phyloP scores from a whole-genome alignment of 2,797 vertebrate genomes.

The Alcedo quadribrachys region DNA sequence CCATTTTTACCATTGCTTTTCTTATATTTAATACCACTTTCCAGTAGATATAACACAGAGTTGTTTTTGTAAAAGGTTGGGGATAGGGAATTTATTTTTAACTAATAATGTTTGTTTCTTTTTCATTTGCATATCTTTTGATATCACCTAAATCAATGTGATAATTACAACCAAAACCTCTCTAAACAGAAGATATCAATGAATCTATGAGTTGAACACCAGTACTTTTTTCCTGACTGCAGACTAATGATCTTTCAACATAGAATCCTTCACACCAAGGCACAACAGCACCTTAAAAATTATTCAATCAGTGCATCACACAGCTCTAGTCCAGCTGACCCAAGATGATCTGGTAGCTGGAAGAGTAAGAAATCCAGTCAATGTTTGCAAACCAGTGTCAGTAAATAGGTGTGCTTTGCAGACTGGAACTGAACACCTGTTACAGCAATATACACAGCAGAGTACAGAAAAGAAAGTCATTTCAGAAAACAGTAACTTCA shows the following conservation, averaged over 20 bases:
- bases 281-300: not conserved
- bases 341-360: not conserved
- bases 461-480: not conserved
- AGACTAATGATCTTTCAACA: not conserved
- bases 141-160: not conserved
- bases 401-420: not conserved
- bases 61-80: not conserved
- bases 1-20: not conserved
- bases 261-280: not conserved
- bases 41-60: not conserved
- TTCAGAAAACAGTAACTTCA: not conserved
- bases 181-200: not conserved
- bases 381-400: not conserved
- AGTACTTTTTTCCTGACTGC: not conserved
- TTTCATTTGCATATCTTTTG: not conserved
- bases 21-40: constrained; percentile 11
- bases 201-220: not conserved
- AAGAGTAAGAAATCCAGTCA: not conserved
- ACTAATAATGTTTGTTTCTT: not conserved
- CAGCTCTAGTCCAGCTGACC: not conserved
- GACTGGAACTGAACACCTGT: not conserved
- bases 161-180: not conserved
- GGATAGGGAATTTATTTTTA: not conserved
- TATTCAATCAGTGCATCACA: not conserved
- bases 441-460: not conserved